Base-by-base conservation (phyloP, 2,888 invertebrate species). In the Pterostichus madidus region DNA sequence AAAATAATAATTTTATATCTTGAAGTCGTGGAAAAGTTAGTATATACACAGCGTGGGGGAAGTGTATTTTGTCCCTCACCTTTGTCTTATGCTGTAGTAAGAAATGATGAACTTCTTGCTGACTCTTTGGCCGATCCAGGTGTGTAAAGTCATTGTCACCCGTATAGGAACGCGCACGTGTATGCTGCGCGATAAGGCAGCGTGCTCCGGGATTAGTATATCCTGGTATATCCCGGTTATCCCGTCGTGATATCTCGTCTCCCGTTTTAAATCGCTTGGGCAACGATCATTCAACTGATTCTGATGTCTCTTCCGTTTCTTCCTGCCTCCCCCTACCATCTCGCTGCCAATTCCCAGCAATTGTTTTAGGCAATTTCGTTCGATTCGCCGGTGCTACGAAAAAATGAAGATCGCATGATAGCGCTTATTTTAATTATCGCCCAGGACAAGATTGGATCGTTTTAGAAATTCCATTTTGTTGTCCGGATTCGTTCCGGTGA, bases 261-360 rank as follows among this genome's bases (percentile, higher is more conserved):
- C 59, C 44, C 61, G 78, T 61, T 59, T 78, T 78, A 78, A 78
- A 78, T 78, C 78, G 78, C 44, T 44, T 59, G 59, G 13, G 15
- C 56, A 59, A 78, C 78, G 78, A 78, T 78, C 78, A 78, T 78
- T 59, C 78, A 78, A 78, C 78, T 78, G 78, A 78, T 78, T 78
- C 78, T 59, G 78, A 78, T 78, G 78, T 78, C 59, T 39, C 61
- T 61, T 56, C 56, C 59, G 32, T 17, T 61, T 59, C 59, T 78
- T 44, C 44, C 61, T 46, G 5, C 75, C 8, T 2, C 44, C n/a
- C 8, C 39, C 39, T 1, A 6, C 35, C 17, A 32, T 0, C 2
- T 44, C 46, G 31, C 13, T 52, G 46, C 71, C 75, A 75, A 53
- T 53, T 64, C 53, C 32, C 15, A 10, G 44, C 78, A 78, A 78